Evolutionary conservation across 2,888 invertebrate species (phyloP).

Genomic region (Drosophila koepferae): DNA sequence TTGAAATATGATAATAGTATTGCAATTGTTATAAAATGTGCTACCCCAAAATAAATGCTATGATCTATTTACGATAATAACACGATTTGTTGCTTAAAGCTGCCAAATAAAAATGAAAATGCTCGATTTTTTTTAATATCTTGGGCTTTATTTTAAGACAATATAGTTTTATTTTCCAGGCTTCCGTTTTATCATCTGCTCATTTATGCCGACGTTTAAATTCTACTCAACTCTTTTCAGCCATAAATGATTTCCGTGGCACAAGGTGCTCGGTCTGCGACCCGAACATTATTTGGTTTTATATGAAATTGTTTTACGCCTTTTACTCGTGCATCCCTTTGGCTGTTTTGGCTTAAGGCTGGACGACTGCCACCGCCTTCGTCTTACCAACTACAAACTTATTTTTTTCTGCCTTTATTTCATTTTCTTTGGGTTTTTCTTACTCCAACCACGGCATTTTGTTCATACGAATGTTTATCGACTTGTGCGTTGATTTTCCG

Average conservation of each 20-base stretch:
- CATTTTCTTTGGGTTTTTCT: slow-evolving; percentile 35
- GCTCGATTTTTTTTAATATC: neutral
- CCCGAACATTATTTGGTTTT: slow-evolving; percentile 65
- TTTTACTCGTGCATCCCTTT: slow-evolving; percentile 17
- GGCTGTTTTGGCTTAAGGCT: slow-evolving; percentile 22
- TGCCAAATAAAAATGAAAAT: neutral
- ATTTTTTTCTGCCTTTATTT: slow-evolving; percentile 46
- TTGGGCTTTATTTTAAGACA: neutral
- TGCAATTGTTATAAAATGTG: neutral
- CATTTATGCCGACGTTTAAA: slow-evolving; percentile 36
- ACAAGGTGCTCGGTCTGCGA: slow-evolving; percentile 47
- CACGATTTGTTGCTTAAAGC: neutral
- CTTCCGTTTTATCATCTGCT: slow-evolving; percentile 15
- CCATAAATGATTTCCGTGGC: slow-evolving; percentile 51
- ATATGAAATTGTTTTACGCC: slow-evolving; percentile 69
- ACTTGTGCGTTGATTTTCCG: slow-evolving; percentile 79
- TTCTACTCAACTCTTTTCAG: slow-evolving; percentile 19
- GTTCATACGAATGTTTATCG: slow-evolving; percentile 76
- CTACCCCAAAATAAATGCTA: neutral
- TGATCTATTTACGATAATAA: neutral
- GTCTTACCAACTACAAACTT: slow-evolving; percentile 44
- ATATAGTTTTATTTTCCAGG: neutral
- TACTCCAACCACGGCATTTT: slow-evolving; percentile 28
- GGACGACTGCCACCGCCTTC: slow-evolving; percentile 13
- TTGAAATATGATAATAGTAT: neutral